Evolutionary conservation across 2,797 vertebrate species (phyloP), one percentile per base, ranked within the genome.

Genomic region (Moxostoma hubbsi): DNA sequence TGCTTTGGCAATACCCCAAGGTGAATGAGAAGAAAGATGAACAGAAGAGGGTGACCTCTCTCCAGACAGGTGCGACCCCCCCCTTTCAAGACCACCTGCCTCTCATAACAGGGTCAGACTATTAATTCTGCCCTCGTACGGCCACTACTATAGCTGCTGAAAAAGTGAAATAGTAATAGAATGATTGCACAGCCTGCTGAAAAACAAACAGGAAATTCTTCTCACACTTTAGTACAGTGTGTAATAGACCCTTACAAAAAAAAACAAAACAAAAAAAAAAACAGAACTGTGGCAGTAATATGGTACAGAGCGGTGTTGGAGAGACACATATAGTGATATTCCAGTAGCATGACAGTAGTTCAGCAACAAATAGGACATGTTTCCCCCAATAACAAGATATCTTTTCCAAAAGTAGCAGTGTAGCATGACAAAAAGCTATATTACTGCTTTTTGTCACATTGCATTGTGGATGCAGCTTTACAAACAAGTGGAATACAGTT

Each of bases 61-160:
- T 82, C 55, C 71, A 58, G 84, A 89, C 86, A 88, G 87, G 87
- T 88, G 88, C 89, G 78, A 86, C 89, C 87, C 89, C 87, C 89
- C 80, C 71, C 82, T 77, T 83, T 80, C 83, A 69, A 70, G 87
- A 91, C 90, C 92, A 93, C 88, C 90, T 92, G 92, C 91, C 89
- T 90, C 83, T 68, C 77, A 77, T 88, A 91, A 89, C 90, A 89
- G 88, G 89, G 89, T 91, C 90, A 89, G 75, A 85, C 86, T 91
- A 92, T 93, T 93, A 91, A 92, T 89, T 87, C 89, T 87, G 87
- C 86, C 88, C 91, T 89, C 81, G 84, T 89, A 85, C 86, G 85
- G 91, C 91, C 89, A 83, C 78, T 81, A 75, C 64, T 54, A 47
- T 49, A 50, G 45, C 73, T 77, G 61, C 57, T 47, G n/a, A 4